phyloP scores from a whole-genome alignment of 1,140 invertebrate species.

The Eriosoma lanigerum region DNA sequence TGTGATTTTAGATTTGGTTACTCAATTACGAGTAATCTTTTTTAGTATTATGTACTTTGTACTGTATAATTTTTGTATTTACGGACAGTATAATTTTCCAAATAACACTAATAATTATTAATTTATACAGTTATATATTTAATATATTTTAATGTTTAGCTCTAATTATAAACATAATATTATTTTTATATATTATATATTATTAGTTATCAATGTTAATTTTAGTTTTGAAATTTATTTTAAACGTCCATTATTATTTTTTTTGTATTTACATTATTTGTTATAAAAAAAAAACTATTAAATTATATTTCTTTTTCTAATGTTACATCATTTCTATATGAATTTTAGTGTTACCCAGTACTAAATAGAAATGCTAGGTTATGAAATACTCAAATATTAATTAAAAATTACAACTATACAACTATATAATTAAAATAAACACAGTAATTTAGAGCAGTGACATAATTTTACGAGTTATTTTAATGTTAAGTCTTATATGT shows the following conservation, averaged over 20 bases:
- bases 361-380: too few species aligned
- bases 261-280: slow-evolving; percentile 8
- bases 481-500: too few species aligned
- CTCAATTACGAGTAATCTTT: neutral
- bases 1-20: slow-evolving; percentile 46
- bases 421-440: too few species aligned
- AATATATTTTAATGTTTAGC: slow-evolving; percentile 7
- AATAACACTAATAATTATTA: slow-evolving; percentile 12
- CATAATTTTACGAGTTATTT: too few species aligned
- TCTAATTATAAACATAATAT: slow-evolving; percentile 7
- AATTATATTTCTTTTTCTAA: slow-evolving; percentile 24
- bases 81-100: neutral
- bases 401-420: too few species aligned
- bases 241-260: slow-evolving; percentile 20
- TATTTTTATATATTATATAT: slow-evolving; percentile 12
- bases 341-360: too few species aligned
- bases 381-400: too few species aligned
- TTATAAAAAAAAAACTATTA: slow-evolving; percentile 27
- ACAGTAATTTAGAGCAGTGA: too few species aligned
- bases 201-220: slow-evolving; percentile 19
- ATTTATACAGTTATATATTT: neutral
- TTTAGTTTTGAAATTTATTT: slow-evolving; percentile 18
- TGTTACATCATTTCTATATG: too few species aligned
- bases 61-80: neutral
- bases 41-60: too few species aligned